These are phyloP conservation scores for Phymanthus crucifer DNA, from an alignment of 92 coral and sea anemone genomes.

Conservation along the genomic window DNA sequence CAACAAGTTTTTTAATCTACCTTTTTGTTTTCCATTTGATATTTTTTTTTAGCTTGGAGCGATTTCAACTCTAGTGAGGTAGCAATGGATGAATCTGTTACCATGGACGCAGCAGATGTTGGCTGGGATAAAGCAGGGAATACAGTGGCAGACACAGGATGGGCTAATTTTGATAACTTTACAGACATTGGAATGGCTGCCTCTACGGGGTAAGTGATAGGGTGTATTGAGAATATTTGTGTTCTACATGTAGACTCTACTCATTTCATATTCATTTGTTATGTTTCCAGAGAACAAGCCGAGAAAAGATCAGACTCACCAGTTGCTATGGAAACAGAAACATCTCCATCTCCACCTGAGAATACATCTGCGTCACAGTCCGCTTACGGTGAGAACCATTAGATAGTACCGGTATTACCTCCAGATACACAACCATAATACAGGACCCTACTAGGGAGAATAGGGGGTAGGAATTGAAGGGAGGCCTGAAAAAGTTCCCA, in stretches of 20 bases:
- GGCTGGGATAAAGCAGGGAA: constrained; percentile 76
- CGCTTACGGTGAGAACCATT: constrained; percentile 76
- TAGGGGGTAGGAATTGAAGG: too few relatives aligned
- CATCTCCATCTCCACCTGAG: constrained; percentile 54
- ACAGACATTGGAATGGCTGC: constrained; percentile 82
- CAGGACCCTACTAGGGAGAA: too few relatives aligned
- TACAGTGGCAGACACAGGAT: constrained; percentile 70
- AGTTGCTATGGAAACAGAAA: constrained; percentile 98
- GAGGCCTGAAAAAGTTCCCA: too few relatives aligned
- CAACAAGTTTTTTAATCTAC: neutral
- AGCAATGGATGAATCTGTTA: constrained; percentile 78
- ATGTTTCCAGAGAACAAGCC: constrained; percentile 43
- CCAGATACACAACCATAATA: neutral
- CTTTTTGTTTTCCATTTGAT: neutral
- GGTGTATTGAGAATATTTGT: neutral
- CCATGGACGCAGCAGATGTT: constrained; percentile 87
- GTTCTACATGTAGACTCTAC: too few relatives aligned
- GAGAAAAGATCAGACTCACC: constrained; percentile 78
- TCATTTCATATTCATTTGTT: neutral
- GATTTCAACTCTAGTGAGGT: constrained; percentile 74
- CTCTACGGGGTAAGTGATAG: constrained; percentile 44
- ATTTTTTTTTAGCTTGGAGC: constrained; percentile 68
- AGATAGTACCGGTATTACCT: neutral
- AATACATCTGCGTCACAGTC: constrained; percentile 49
- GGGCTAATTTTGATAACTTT: constrained; percentile 97